Conservation (phyloP, 2,888 invertebrate genomes). For the Rhagonycha lutea region DNA sequence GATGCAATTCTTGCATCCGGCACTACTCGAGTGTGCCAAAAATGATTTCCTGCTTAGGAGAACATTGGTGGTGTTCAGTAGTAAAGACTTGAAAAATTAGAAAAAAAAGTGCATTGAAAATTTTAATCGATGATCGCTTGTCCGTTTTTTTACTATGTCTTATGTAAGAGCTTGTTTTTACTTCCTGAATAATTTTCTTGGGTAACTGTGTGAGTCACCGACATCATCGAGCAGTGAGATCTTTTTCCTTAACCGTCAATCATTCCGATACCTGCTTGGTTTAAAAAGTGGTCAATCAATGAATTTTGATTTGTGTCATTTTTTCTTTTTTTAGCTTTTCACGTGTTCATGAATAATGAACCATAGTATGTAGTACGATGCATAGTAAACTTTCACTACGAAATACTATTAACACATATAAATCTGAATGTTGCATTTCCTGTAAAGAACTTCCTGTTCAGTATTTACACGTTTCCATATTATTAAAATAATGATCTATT, state of each 20-base stretch:
- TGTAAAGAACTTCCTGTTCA: not conserved
- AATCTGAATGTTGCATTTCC: not conserved
- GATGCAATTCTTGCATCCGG: conserved; percentile 37
- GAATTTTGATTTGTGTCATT: not conserved
- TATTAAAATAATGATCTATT: not conserved
- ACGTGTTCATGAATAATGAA: not conserved
- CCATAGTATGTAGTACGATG: not conserved
- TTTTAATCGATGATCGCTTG: not conserved
- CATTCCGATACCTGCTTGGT: not conserved
- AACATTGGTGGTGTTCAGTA: conserved; percentile 5
- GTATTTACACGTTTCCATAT: not conserved
- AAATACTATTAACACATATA: not conserved
- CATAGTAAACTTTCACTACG: not conserved
- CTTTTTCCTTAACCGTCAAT: not conserved
- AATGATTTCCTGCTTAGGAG: conserved; percentile 19
- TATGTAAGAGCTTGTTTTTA: not conserved
- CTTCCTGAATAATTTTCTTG: not conserved
- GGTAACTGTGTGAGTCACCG: not conserved
- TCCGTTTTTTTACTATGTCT: not conserved
- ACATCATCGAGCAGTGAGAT: not conserved
- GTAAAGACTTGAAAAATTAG: not conserved
- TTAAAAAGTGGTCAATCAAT: not conserved
- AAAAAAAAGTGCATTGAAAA: not conserved
- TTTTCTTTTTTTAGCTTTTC: not conserved
- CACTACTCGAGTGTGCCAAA: conserved; percentile 31